Evolutionary conservation across 2,888 invertebrate species (phyloP), one percentile per base, ranked within the genome.

Genomic region (Trichogramma evanescens): DNA sequence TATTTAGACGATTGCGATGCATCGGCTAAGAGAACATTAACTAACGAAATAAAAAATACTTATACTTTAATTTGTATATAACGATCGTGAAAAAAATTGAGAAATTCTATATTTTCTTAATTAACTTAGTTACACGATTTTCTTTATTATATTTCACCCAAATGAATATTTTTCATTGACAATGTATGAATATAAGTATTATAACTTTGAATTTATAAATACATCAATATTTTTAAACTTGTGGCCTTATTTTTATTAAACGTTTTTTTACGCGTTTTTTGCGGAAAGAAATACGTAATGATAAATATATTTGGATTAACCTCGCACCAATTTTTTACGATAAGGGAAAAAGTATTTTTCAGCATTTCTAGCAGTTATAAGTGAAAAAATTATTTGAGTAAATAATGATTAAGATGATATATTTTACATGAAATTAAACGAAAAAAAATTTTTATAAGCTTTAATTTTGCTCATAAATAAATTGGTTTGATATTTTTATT

Each of bases 151-250:
- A 62, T 58, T 63, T 63, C 26, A 26, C 26, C 26, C 26, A 2
- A 26, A 26, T 26, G 46, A 54, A 43, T 52, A n/a, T 59, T 59
- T 62, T 56, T 58, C 50, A 52, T 62, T 63, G 60, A 58, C 49
- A 56, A 53, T 57, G 26, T 64, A 62, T 60, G 38, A 41, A 56
- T 26, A 26, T 62, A 58, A 64, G 60, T 62, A 62, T 60, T 62
- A 64, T 55, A 58, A 59, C 38, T 62, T 74, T 68, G 71, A 71
- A 72, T 69, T 66, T 68, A 69, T 68, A 71, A 67, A 68, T 71
- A 72, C 67, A 71, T 71, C 70, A 69, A 69, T 67, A 66, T 56
- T 63, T 63, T 40, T 38, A 40, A 50, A 39, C 9, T 58, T 55
- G 40, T 61, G 43, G 62, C 56, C 54, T 63, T 50, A 49, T 56